These are phyloP conservation scores for Trichogramma evanescens DNA, from an alignment of 2,888 invertebrate species.

Conservation along the genomic window DNA sequence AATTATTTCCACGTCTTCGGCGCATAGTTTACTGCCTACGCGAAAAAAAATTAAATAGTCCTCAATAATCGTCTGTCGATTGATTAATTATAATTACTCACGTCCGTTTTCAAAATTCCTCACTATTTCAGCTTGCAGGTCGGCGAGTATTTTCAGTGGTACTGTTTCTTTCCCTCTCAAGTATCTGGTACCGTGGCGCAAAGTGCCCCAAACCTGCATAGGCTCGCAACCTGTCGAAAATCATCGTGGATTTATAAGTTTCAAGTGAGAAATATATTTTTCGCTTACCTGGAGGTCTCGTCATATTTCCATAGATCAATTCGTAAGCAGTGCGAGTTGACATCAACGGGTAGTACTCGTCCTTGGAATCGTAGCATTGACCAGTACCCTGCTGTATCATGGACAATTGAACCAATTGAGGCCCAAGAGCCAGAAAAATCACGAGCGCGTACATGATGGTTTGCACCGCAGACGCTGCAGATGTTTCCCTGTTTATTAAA, in stretches of 20 bases:
- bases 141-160: slow-evolving; percentile 52
- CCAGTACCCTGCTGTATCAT: slow-evolving; percentile 35
- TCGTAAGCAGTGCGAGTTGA: slow-evolving; percentile 72
- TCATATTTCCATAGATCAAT: slow-evolving; percentile 57
- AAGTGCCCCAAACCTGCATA: slow-evolving; percentile 64
- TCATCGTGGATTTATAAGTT: not conserved
- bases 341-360: slow-evolving; percentile 61
- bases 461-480: no score
- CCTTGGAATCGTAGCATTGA: slow-evolving; percentile 56
- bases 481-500: no score
- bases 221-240: slow-evolving; percentile 60
- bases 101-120: slow-evolving; percentile 57
- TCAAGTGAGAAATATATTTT: not conserved
- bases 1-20: slow-evolving; percentile 53
- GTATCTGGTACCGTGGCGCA: slow-evolving; percentile 63
- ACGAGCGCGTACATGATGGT: no score
- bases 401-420: slow-evolving; percentile 8
- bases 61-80: not conserved
- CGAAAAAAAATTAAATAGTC: not conserved
- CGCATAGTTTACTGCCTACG: slow-evolving; percentile 49
- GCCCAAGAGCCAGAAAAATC: no score
- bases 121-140: slow-evolving; percentile 56
- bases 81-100: slow-evolving; percentile 35
- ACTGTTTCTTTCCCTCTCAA: slow-evolving; percentile 55
- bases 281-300: slow-evolving; percentile 35